Base-by-base conservation (phyloP, 1,140 invertebrate genomes). In the Brachionus sp. region DNA sequence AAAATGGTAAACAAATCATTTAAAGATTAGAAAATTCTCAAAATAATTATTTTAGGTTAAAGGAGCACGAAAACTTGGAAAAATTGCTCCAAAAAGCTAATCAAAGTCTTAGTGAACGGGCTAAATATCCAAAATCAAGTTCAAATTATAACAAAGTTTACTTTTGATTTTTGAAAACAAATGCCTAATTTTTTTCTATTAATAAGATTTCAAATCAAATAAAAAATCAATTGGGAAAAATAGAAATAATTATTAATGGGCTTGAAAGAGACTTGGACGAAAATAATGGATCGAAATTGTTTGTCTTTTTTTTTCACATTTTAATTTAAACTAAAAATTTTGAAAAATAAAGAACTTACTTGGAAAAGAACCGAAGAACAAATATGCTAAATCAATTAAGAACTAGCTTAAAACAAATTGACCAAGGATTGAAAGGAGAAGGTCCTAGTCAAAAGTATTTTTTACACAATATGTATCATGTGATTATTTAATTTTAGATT, bases 121-220 rank as follows among this genome's bases (percentile, higher is more conserved):
- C 35, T 0, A 80, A 80, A 44, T 80, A 80, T 80, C 77, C 77
- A 19, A 57, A 62, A 66, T 62, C 62, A 16, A 80, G 77, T 35
- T 80, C 77, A 62, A 80, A 62, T 44, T 39, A 62, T 66, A 62
- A 42, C 29, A 80, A 80, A 44, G 77, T 66, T 62, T 5, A n/a
- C 35, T 78, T 37, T 50, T 50, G 37, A 53, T 53, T 5, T 7
- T 35, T 9, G 5, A 19, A 19, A 37, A 37, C 5, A 35, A 53
- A 7, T 25, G n/a, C 23, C 2, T 4, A 16, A 35, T 3, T 13
- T 35, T 6, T 29, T 35, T 44, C 12, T 25, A 0, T 4, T 3
- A 70, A 35, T 70, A 25, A 75, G 70, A 19, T 75, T 44, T 46
- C 39, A 10, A 42, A 37, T 62, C 77, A 80, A 66, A 5, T 37